These are phyloP conservation scores for Melinopterus prodromus DNA, from an alignment of 2,888 invertebrate genomes.

Conservation along the genomic window DNA sequence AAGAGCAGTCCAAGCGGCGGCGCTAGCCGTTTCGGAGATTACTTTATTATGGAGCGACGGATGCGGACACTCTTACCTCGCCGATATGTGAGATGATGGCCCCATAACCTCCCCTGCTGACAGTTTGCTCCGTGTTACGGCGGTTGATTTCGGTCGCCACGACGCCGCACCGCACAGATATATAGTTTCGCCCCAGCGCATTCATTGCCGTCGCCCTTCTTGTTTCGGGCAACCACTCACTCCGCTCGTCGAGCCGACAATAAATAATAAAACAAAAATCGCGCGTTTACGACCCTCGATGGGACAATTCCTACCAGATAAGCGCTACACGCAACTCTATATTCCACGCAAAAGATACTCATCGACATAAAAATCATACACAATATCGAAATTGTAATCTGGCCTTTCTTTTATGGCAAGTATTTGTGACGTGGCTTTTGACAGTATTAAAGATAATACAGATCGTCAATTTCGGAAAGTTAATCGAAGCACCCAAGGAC, in stretches of 20 bases:
- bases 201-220: slow-evolving; percentile 47
- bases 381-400: slow-evolving; percentile 4
- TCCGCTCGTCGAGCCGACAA: slow-evolving; percentile 40
- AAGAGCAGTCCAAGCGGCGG: slow-evolving; percentile 49
- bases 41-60: slow-evolving; percentile 59
- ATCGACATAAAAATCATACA: neutral
- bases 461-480: neutral
- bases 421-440: neutral
- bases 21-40: slow-evolving; percentile 56
- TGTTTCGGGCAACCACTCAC: slow-evolving; percentile 39
- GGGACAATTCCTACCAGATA: slow-evolving; percentile 32
- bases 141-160: slow-evolving; percentile 58
- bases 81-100: slow-evolving; percentile 58
- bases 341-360: neutral
- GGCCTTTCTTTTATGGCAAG: neutral
- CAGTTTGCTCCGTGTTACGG: slow-evolving; percentile 58
- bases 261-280: slow-evolving; percentile 41
- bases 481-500: neutral
- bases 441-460: neutral
- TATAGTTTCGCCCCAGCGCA: slow-evolving; percentile 47
- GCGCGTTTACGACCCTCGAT: slow-evolving; percentile 20
- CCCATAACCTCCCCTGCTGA: slow-evolving; percentile 59
- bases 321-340: slow-evolving; percentile 11
- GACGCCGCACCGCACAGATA: neutral
- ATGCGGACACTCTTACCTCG: slow-evolving; percentile 58